These are phyloP conservation scores for Dallia pectoralis DNA, from an alignment of 2,797 vertebrate species.

Conservation along the genomic window DNA sequence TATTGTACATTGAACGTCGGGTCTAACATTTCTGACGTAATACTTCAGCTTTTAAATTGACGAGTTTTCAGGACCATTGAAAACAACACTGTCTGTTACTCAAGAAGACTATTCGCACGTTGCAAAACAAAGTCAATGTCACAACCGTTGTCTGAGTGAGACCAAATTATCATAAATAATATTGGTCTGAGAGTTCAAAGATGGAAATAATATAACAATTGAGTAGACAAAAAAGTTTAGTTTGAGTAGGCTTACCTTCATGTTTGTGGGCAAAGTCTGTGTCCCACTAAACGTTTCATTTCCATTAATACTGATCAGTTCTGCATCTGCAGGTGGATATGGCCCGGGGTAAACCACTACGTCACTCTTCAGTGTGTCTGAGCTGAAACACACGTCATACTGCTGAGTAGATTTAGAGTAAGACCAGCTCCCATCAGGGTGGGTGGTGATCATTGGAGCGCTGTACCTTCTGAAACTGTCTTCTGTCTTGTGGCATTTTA, in stretches of 20 bases:
- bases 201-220: neutral
- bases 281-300: conserved; percentile 72
- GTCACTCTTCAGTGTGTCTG: conserved; percentile 55
- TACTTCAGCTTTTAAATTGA: neutral
- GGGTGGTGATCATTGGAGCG: conserved; percentile 51
- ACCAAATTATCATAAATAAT: neutral
- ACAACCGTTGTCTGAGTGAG: neutral
- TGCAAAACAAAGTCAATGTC: neutral
- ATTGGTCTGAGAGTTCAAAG: too few species aligned
- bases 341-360: conserved; percentile 50
- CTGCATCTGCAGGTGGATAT: conserved; percentile 45
- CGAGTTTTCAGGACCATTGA: neutral
- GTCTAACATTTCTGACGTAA: too few species aligned
- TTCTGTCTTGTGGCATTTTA: conserved; percentile 15
- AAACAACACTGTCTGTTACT: neutral
- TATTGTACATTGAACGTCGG: too few species aligned
- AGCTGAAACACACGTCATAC: conserved; percentile 58
- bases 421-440: conserved; percentile 57
- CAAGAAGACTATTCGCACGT: neutral
- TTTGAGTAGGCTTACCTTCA: neutral
- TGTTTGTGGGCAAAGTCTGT: conserved; percentile 31
- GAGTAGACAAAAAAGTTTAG: neutral
- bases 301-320: conserved; percentile 55
- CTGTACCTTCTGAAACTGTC: conserved; percentile 22
- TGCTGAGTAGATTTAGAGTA: conserved; percentile 55